Evolutionary conservation across 2,888 invertebrate species (phyloP).

Genomic region (Epistrophe eligans): DNA sequence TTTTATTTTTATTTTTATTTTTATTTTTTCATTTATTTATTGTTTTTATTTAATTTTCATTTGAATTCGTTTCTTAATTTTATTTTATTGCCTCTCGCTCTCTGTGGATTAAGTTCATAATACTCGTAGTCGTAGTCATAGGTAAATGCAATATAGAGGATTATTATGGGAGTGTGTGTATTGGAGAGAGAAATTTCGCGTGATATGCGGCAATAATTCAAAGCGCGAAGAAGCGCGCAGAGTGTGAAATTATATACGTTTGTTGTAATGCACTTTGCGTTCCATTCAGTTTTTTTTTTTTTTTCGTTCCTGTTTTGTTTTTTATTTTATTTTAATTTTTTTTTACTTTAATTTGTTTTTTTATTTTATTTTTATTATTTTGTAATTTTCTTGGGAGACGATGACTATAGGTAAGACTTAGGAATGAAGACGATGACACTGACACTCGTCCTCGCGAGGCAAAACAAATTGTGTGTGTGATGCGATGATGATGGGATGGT

Average conservation of each 20-base stretch:
- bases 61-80: conserved; percentile 67
- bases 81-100: conserved; percentile 50
- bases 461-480: conserved; percentile 25
- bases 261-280: conserved; percentile 75
- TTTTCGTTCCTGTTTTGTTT: not conserved
- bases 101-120: not conserved
- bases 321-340: conserved; percentile 3
- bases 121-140: no score
- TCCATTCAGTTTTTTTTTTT: conserved; percentile 57
- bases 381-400: conserved; percentile 46
- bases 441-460: conserved; percentile 18
- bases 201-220: conserved; percentile 71
- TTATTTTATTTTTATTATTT: conserved; percentile 5
- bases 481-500: not conserved
- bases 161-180: conserved; percentile 15
- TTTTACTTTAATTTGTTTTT: not conserved
- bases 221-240: conserved; percentile 70
- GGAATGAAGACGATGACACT: conserved; percentile 18
- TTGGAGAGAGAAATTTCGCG: conserved; percentile 71
- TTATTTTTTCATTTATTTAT: conserved; percentile 23
- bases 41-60: conserved; percentile 53
- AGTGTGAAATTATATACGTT: conserved; percentile 78
- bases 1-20: conserved; percentile 14
- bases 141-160: not conserved
- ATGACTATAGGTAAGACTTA: not conserved